Base-by-base conservation (phyloP, 2,113 vertebrate genomes). In the Microtus ochrogaster region DNA sequence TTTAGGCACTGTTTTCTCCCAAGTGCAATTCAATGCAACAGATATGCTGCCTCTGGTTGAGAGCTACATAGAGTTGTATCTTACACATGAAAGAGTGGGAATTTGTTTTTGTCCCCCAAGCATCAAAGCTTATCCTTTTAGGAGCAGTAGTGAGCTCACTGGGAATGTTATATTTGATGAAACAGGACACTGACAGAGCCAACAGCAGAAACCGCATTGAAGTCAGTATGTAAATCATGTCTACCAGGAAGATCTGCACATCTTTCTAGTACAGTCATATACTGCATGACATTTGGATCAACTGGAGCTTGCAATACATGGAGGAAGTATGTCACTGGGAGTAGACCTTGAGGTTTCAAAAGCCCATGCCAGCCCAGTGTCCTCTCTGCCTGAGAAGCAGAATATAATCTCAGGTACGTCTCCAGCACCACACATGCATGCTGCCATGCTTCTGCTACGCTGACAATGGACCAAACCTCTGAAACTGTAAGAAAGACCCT, bases 161-260 rank as follows among this genome's bases (percentile, higher is more conserved):
- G 86, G 90, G 76, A 89, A 85, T 72, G 30, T 12, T 65, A 91
- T 92, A 61, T 21, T 55, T 92, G 83, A 93, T 58, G 87, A 58
- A 58, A 58, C 58, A 58, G 58, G 19, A 87, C 49, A 79, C 0
- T 66, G 49, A 61, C 58, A 92, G 33, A 84, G 10, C n/a, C 55
- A 96, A 49, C 9, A 83, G 85, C 36, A 74, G 30, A 91, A 96
- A 22, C 41, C 55, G 95, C 96, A 92, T 97, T 97, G 13, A 11
- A 0, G 1, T 49, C 86, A 87, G 21, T 13, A 26, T 63, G 81
- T 22, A 85, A 96, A 33, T 12, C 0, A 0, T 2, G 58, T 58
- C 66, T 78, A 63, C 49, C 44, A 85, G 5, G 44, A 84, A 41
- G 58, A 89, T 58, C 94, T 1, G 28, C 13, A 94, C 61, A 82